Evolutionary conservation across 2,113 vertebrate species (phyloP).

Genomic region (human (Homo sapiens)): DNA sequence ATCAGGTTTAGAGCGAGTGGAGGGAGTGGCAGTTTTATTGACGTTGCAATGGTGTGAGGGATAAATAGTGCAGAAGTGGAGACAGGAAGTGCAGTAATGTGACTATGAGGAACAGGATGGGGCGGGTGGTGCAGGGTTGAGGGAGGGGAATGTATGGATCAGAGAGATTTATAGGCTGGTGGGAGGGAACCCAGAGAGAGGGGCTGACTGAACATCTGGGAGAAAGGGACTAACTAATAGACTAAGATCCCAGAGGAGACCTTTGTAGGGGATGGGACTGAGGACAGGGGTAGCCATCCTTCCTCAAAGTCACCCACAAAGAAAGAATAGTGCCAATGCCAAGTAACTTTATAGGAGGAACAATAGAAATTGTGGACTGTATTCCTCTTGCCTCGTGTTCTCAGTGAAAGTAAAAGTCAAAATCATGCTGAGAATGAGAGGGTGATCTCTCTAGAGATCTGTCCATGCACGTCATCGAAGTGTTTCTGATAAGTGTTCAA

Average conservation of each 20-base stretch:
- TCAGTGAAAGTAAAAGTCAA: neutral
- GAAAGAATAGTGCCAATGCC: neutral
- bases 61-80: neutral
- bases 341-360: neutral
- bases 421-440: neutral
- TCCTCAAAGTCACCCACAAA: neutral
- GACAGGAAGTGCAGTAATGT: neutral
- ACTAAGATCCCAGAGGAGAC: neutral
- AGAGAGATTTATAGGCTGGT: neutral
- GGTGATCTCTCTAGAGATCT: neutral
- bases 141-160: neutral
- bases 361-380: neutral
- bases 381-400: neutral
- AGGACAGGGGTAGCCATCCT: neutral
- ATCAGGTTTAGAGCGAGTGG: neutral
- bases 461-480: neutral
- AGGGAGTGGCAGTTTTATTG: neutral
- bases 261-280: neutral
- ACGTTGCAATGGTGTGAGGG: neutral
- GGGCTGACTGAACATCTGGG: neutral
- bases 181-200: neutral
- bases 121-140: neutral
- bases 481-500: neutral
- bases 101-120: too few relatives aligned
- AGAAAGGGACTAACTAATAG: neutral